Base-by-base conservation (phyloP, 2,888 invertebrate species). In the Dichetophora obliterata region DNA sequence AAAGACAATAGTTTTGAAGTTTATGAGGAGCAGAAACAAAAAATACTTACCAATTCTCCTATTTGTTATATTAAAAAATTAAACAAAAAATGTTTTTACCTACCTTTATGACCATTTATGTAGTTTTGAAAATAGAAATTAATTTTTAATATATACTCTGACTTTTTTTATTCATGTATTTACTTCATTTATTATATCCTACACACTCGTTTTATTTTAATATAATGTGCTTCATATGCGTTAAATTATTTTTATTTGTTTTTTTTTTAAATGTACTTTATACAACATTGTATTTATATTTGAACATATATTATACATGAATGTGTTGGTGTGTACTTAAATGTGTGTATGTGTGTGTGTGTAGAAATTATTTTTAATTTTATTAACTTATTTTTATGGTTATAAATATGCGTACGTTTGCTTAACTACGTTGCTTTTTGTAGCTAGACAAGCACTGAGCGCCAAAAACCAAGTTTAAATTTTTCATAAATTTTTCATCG, bases 161-260 rank as follows among this genome's bases (percentile, higher is more conserved):
- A 24, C n/a, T n/a, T 14, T 59, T 59, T 59, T 22, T 59, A 27
- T 27, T 65, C 37, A 34, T 65, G n/a, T 37, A 31, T 6, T 27
- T 31, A 14, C 14, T 31, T 27, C 16, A 34, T 65, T 48, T 27
- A 5, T 50, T 27, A 50, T 50, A 68, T 68, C 50, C 27, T 68
- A 48, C 50, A 48, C 68, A 50, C 24, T 68, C 22, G n/a, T 16
- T 11, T 37, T 22, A 14, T 24, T 63, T 27, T 34, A 34, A n/a
- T 31, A 63, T 63, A 6, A 63, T 63, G 63, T 63, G 63, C 63
- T 31, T 31, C 24, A 59, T 31, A 65, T 75, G 77, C 37, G 16
- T 59, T 79, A 74, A 61, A 27, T 66, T 66, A 27, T 43, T 61
- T 43, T 37, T 37, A 27, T 52, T 14, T 57, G 57, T 34, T 71